These are phyloP conservation scores for Maniola hyperantus DNA, from an alignment of 2,888 invertebrate genomes.

Conservation along the genomic window DNA sequence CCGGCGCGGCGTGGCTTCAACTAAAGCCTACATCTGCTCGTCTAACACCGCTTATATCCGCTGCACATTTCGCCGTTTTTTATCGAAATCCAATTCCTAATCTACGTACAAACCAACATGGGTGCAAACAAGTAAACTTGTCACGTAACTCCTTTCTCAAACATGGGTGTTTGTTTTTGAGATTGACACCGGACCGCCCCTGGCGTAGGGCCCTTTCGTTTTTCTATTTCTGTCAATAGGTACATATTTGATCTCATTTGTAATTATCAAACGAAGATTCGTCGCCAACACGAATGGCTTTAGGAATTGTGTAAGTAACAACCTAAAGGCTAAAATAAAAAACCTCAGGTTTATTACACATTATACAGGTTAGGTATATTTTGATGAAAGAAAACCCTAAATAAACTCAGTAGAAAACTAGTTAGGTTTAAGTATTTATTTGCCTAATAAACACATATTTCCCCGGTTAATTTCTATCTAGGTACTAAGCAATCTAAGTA, in stretches of 20 bases:
- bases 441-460: no score
- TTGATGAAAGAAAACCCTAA: no score
- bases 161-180: slow-evolving; percentile 72
- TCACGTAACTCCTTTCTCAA: slow-evolving; percentile 79
- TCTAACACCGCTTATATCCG: slow-evolving; percentile 30
- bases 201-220: slow-evolving; percentile 69
- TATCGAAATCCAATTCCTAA: slow-evolving; percentile 47
- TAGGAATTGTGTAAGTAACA: no score
- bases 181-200: slow-evolving; percentile 78
- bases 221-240: slow-evolving; percentile 56
- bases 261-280: slow-evolving; percentile 68
- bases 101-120: slow-evolving; percentile 50
- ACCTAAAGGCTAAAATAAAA: no score
- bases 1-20: background rate
- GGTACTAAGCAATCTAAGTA: no score
- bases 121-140: slow-evolving; percentile 65
- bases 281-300: slow-evolving; percentile 43
- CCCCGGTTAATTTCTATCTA: no score
- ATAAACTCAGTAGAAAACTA: no score
- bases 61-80: slow-evolving; percentile 38
- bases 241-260: slow-evolving; percentile 47
- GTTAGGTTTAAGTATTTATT: no score
- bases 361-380: no score
- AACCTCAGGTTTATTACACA: no score
- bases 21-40: slow-evolving; percentile 28